Percentiles rank a stretch among this genome's conserved stretches.
Conservation (phyloP, 2,113 vertebrate genomes). For the Platichthys stellatus region DNA sequence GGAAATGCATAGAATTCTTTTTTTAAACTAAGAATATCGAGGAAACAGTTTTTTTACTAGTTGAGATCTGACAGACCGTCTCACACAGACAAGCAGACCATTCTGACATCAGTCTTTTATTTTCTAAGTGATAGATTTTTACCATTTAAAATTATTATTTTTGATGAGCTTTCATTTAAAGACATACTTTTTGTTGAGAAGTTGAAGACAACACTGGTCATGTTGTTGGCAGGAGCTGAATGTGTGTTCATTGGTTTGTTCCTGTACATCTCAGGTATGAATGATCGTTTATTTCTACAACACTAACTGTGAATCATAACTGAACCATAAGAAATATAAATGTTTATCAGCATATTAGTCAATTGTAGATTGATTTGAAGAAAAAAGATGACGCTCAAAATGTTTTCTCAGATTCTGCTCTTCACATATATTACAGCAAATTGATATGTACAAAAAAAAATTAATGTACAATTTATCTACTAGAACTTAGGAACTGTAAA, state of each 20-base stretch:
- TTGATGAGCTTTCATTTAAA: not conserved
- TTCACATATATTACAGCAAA: not conserved
- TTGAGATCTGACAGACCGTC: too few species aligned
- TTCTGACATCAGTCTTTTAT: not conserved
- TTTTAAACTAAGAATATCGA: too few species aligned
- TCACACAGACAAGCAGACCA: too few species aligned
- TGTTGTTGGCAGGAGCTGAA: conserved; percentile 8
- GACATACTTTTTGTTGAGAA: not conserved
- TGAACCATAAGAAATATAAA: not conserved
- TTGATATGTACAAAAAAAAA: not conserved
- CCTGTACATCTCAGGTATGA: conserved; percentile 33
- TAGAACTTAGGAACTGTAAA: not conserved
- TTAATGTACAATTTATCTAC: not conserved
- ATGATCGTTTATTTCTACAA: too few species aligned
- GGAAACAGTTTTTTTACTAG: too few species aligned
- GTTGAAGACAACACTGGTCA: not conserved
- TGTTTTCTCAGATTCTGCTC: not conserved
- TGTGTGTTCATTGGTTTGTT: conserved; percentile 16
- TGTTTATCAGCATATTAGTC: too few species aligned
- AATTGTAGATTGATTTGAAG: not conserved
- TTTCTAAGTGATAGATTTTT: not conserved
- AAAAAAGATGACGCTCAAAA: not conserved
- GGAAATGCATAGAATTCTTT: too few species aligned
- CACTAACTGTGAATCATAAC: not conserved
- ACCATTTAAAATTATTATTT: not conserved